Percentiles rank a stretch among this genome's conserved stretches.
Conservation (phyloP, 2,888 invertebrate species). For the Chalcis sispes region DNA sequence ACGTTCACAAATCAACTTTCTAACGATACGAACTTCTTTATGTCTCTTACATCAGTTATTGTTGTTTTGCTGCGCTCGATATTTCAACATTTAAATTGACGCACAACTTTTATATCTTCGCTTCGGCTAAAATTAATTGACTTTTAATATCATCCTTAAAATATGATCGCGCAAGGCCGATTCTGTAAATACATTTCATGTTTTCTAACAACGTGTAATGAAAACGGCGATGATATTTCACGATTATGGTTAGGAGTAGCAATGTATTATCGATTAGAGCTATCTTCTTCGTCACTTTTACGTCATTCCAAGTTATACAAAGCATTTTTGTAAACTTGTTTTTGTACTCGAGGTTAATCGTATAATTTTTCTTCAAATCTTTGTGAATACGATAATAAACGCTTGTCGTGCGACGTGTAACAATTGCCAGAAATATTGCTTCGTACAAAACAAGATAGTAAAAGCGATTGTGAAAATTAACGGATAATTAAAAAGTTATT, state of each 20-base stretch:
- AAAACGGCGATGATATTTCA: slow-evolving; percentile 29
- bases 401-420: no score
- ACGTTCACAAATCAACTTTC: neutral
- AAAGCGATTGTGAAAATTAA: no score
- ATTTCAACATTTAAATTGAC: slow-evolving; percentile 42
- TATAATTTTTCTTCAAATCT: neutral
- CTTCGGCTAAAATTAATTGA: slow-evolving; percentile 21
- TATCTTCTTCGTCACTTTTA: slow-evolving; percentile 38
- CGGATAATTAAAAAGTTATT: no score
- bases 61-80: slow-evolving; percentile 6
- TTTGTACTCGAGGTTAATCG: neutral
- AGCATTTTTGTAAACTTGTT: slow-evolving; percentile 35
- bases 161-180: neutral
- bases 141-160: slow-evolving; percentile 32
- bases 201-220: slow-evolving; percentile 13
- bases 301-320: slow-evolving; percentile 22
- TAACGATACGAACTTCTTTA: no score
- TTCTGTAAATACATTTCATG: slow-evolving; percentile 32
- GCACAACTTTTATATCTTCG: slow-evolving; percentile 28
- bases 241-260: slow-evolving; percentile 21
- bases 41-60: slow-evolving; percentile 7
- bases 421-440: no score
- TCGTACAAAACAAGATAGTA: no score
- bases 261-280: slow-evolving; percentile 24
- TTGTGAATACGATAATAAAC: no score